These are phyloP conservation scores for Ashinkailepas kermadecensis DNA, from an alignment of 2,888 invertebrate genomes.

Conservation along the genomic window DNA sequence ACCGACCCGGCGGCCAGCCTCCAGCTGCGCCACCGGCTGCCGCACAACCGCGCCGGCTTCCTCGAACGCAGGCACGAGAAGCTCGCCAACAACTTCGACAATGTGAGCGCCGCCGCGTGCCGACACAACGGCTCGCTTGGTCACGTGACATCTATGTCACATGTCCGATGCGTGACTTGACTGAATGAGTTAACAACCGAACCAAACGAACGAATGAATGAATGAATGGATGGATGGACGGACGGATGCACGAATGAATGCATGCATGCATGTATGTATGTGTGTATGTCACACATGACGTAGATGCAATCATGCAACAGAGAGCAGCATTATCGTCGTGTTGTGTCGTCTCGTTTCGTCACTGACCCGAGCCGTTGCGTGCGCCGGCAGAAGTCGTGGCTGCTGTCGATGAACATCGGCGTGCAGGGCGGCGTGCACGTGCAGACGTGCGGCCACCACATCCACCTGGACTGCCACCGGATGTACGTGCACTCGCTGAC, in stretches of 20 bases:
- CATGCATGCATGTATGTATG: too few species aligned
- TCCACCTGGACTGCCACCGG: conserved; percentile 88
- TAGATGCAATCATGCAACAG: too few species aligned
- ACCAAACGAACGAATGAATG: not conserved
- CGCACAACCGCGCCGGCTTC: conserved; percentile 16
- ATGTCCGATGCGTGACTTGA: too few species aligned
- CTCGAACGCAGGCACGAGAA: not conserved
- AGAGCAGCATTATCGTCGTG: too few species aligned
- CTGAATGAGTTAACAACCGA: too few species aligned
- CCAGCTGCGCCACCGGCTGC: conserved; percentile 8
- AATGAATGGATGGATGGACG: not conserved
- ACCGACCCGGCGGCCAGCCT: not conserved
- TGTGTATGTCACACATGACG: too few species aligned
- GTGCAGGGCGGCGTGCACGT: conserved; percentile 90
- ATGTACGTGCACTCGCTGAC: conserved; percentile 80
- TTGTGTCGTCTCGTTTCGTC: too few species aligned
- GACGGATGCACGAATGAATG: not conserved
- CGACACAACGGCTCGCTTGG: too few species aligned
- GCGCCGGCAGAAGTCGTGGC: conserved; percentile 58
- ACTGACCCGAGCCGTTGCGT: too few species aligned
- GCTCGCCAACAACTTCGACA: not conserved
- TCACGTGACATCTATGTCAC: too few species aligned
- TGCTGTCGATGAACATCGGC: conserved; percentile 67
- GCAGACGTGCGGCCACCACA: conserved; percentile 92
- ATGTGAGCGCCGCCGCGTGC: not conserved